Evolutionary conservation across 2,888 invertebrate species (phyloP).

Genomic region (Perizoma flavofasciatum): DNA sequence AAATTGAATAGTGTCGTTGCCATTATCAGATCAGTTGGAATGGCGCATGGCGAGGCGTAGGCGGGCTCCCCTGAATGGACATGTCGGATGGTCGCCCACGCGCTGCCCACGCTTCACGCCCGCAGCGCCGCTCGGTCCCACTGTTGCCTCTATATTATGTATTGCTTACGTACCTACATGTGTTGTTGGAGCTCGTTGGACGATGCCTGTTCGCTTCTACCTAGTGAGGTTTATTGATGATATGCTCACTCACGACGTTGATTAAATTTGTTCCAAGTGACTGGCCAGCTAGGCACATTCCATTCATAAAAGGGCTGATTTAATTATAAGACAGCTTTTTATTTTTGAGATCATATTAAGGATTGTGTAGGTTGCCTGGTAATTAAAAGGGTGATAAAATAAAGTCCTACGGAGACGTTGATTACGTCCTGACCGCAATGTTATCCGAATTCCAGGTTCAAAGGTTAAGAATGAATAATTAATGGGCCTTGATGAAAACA

Average conservation of each 20-base stretch:
- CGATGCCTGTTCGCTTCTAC: slow-evolving; percentile 39
- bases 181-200: slow-evolving; percentile 24
- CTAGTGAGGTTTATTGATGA: slow-evolving; percentile 54
- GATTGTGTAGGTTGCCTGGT: too few relatives aligned
- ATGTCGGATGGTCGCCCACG: slow-evolving; percentile 56
- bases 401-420: too few relatives aligned
- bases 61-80: slow-evolving; percentile 74
- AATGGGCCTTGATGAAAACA: too few relatives aligned
- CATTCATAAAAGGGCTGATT: slow-evolving; percentile 33
- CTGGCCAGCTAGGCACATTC: slow-evolving; percentile 32
- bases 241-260: slow-evolving; percentile 50
- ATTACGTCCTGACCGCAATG: too few relatives aligned
- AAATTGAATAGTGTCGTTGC: slow-evolving; percentile 55
- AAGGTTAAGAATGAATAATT: too few relatives aligned
- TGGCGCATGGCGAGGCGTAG: slow-evolving; percentile 55
- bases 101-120: slow-evolving; percentile 48
- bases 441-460: too few relatives aligned
- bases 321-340: too few relatives aligned
- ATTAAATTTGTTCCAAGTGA: slow-evolving; percentile 50
- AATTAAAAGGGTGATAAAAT: too few relatives aligned
- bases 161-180: slow-evolving; percentile 13
- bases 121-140: slow-evolving; percentile 35
- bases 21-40: slow-evolving; percentile 62
- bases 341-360: too few relatives aligned
- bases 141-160: slow-evolving; percentile 16